Base-by-base conservation (phyloP, 30 jellyfish, hydroid and myxozoan species). In the Chrysaora quinquecirrha region DNA sequence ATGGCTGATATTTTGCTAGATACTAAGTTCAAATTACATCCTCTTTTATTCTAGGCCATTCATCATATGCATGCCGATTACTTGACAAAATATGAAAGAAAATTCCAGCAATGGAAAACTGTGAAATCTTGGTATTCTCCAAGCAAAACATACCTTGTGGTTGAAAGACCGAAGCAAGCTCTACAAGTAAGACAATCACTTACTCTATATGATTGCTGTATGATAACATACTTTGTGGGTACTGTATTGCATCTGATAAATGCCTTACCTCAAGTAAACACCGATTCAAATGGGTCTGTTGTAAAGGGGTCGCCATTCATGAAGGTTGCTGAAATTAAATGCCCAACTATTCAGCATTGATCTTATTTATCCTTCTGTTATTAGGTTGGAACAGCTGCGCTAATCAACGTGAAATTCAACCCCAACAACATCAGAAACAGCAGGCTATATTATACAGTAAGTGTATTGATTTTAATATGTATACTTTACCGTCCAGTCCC, bases 121-220 rank as follows among this genome's bases (percentile, higher is more conserved):
- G 62, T 82, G 29, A 68, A 70, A 31, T 60, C 93, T 16, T 82
- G 93, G 93, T 82, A 22, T 48, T 82, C 93, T 0, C 93, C 93
- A 46, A 30, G 87, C 46, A 75, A 82, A 23, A 82, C 89, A 29
- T 82, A 69, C 43, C 69, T 82, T 9, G 29, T 22, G 2, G 70
- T 82, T 18, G 70, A 82, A 48, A 72, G 60, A 52, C 90, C 70
- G 6, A 78, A 63, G 28, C 46, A 34, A 38, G 30, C 87, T 0
- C 28, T 64, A 4, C 27, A 78, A 71, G 85, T 78, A 22, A 28
- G 87, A 38, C n/a, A n/a, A n/a, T n/a, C n/a, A n/a, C n/a, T n/a
- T n/a, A n/a, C n/a, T n/a, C n/a, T n/a, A n/a, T n/a, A n/a, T n/a
- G n/a, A n/a, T n/a, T n/a, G n/a, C n/a, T n/a, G n/a, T n/a, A n/a